Evolutionary conservation across 2,113 vertebrate genomes (phyloP), one percentile per base, ranked within the genome.

Genomic region (Phaethornis superciliosus): DNA sequence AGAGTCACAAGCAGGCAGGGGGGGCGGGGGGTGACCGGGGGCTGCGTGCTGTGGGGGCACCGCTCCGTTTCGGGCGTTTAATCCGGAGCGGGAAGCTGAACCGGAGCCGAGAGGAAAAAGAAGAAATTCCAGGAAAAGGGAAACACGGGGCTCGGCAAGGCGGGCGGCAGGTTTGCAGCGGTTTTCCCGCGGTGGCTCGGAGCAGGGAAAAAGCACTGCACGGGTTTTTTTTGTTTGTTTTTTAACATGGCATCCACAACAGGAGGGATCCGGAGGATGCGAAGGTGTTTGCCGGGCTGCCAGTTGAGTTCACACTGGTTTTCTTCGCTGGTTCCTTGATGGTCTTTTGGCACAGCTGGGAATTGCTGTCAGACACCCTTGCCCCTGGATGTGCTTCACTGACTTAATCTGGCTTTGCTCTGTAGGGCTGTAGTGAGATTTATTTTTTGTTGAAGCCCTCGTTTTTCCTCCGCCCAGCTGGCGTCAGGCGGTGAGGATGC

Each of bases 161-260:
- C 21, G 15, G 27, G 11, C 63, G 18, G 70, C 52, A 12, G 74
- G 35, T 3, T 83, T 54, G 17, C 30, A 2, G 71, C 58, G 16
- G 59, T 4, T 30, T 81, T 56, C 81, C 56, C 37, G 54, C 3
- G 7, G 22, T 32, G 58, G 62, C 77, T 92, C 54, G 4, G 3
- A 89, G 80, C 84, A 33, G 69, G 54, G 60, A 79, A 71, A 33
- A 9, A 46, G 64, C 83, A 17, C 4, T 7, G 44, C 72, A n/a
- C 4, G 32, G 40, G 59, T 3, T 24, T 40, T 24, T 40, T n/a
- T 46, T 81, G 59, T 82, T 86, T 90, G 10, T 79, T 63, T 70
- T 95, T 86, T 82, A 95, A 89, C 74, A 81, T 81, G 94, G 89
- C 91, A 95, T 63, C 92, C 68, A 12, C 78, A 21, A 8, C 15